phyloP scores from a whole-genome alignment of 2,797 vertebrate species.

The Diplodus puntazzo region DNA sequence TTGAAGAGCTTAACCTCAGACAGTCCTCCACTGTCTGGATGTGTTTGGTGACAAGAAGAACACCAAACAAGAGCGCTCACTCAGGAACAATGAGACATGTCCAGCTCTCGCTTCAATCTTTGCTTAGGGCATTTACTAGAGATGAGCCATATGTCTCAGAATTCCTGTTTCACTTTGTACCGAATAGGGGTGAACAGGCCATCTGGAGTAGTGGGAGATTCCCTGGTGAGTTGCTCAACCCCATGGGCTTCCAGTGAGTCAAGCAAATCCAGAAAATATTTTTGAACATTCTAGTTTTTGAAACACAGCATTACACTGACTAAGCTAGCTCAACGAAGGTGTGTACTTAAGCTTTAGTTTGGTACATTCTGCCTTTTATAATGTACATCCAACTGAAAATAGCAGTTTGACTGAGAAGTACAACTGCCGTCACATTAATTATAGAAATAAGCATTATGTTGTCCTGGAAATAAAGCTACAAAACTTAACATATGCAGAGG shows the following conservation, averaged over 20 bases:
- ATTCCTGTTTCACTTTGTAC: conserved; percentile 55
- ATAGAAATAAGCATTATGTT: neutral
- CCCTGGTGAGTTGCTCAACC: conserved; percentile 31
- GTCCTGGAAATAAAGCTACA: neutral
- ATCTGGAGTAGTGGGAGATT: conserved; percentile 62
- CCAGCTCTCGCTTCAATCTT: conserved; percentile 53
- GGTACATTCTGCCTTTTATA: neutral
- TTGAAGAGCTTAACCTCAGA: conserved; percentile 78
- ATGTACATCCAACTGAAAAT: neutral
- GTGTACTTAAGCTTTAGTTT: conserved; percentile 11
- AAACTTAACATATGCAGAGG: neutral
- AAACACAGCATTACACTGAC: conserved; percentile 6
- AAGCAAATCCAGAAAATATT: conserved; percentile 13
- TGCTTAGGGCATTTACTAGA: conserved; percentile 60
- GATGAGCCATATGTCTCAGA: conserved; percentile 72
- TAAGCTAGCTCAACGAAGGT: neutral
- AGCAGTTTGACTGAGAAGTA: neutral
- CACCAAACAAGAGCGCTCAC: conserved; percentile 68
- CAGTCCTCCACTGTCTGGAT: conserved; percentile 62
- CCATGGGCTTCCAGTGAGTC: conserved; percentile 22
- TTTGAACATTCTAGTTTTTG: neutral
- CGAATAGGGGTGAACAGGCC: conserved; percentile 37
- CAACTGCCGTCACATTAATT: neutral
- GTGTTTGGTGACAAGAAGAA: conserved; percentile 65
- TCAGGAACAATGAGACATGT: conserved; percentile 62